These are phyloP conservation scores for Lithophane socia DNA, from an alignment of 2,888 invertebrate genomes.

Conservation along the genomic window DNA sequence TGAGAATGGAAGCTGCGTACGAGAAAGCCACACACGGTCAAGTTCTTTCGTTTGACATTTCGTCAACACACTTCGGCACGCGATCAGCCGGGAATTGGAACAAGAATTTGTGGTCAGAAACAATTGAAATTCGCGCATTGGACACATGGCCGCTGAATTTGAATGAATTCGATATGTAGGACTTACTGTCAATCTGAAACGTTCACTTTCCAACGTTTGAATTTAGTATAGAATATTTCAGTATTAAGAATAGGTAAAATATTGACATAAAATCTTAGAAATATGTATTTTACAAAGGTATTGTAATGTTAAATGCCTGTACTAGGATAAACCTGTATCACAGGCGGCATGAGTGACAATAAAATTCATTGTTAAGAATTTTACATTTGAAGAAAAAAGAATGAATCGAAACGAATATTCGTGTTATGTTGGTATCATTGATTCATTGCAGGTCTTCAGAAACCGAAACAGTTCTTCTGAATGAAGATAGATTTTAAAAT, in stretches of 20 bases:
- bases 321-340: too few species aligned
- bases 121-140: constrained; percentile 56
- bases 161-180: constrained; percentile 38
- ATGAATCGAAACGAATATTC: neutral
- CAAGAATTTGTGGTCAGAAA: constrained; percentile 57
- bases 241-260: too few species aligned
- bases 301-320: too few species aligned
- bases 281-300: too few species aligned
- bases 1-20: constrained; percentile 81
- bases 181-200: neutral
- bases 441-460: neutral
- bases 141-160: constrained; percentile 38
- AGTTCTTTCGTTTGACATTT: constrained; percentile 77
- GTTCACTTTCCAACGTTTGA: constrained; percentile 38
- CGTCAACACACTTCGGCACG: constrained; percentile 71
- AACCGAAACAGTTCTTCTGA: neutral
- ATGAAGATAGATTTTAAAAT: too few species aligned
- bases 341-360: too few species aligned
- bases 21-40: constrained; percentile 76
- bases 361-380: too few species aligned
- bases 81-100: constrained; percentile 60
- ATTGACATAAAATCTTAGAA: too few species aligned
- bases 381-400: too few species aligned
- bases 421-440: neutral
- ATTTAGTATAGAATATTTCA: constrained; percentile 11